phyloP scores from a whole-genome alignment of 2,797 vertebrate genomes.

The Lacerta bilineata region DNA sequence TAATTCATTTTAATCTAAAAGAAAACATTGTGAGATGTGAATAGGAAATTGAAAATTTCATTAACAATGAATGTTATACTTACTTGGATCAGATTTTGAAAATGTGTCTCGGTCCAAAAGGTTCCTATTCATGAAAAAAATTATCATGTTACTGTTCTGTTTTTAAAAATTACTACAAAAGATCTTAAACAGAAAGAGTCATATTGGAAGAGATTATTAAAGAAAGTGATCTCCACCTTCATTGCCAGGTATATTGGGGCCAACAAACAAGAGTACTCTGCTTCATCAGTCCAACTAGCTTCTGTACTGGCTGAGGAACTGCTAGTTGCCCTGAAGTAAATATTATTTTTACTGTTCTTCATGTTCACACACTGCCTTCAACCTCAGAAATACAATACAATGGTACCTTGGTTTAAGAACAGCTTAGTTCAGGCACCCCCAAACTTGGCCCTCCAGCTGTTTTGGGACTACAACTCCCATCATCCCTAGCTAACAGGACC shows the following conservation, averaged over 20 bases:
- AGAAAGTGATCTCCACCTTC: background rate
- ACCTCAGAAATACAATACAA: too few species aligned
- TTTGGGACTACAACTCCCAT: too few species aligned
- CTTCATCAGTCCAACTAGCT: background rate
- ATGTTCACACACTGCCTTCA: too few species aligned
- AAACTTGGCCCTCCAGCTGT: too few species aligned
- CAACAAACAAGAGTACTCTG: background rate
- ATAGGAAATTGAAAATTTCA: background rate
- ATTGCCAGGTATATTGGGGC: background rate
- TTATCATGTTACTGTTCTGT: slow-evolving; percentile 26
- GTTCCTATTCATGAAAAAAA: slow-evolving; percentile 87
- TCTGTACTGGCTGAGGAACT: background rate
- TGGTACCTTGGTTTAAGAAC: too few species aligned
- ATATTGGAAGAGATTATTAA: background rate
- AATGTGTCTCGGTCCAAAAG: slow-evolving; percentile 98
- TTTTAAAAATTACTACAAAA: slow-evolving; percentile 41
- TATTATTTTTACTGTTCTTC: too few species aligned
- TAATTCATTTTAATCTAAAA: background rate
- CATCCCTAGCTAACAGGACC: too few species aligned
- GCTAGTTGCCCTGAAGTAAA: too few species aligned
- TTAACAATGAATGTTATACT: slow-evolving; percentile 74
- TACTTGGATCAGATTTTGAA: slow-evolving; percentile 99
- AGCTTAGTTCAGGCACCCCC: too few species aligned
- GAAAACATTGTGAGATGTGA: background rate
- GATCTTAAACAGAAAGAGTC: background rate